Evolutionary conservation across 1,140 invertebrate species (phyloP).

Genomic region (Lepidotrigona ventralis): DNA sequence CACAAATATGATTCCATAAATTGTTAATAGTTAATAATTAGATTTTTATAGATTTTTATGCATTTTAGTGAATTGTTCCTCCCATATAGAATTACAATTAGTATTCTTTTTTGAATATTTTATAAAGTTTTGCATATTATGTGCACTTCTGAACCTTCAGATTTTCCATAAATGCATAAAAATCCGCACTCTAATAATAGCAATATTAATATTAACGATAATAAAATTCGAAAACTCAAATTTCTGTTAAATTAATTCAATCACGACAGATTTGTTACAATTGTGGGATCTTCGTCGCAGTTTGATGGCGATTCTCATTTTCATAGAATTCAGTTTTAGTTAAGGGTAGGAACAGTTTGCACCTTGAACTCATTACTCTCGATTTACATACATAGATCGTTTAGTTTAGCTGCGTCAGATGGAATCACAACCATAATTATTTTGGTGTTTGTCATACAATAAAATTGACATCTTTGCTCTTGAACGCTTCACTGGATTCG

Average conservation of each 20-base stretch:
- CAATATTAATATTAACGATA: too few relatives aligned
- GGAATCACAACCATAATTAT: slow-evolving; percentile 8
- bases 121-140: too few relatives aligned
- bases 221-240: neutral
- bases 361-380: neutral
- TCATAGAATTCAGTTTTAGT: neutral
- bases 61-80: too few relatives aligned
- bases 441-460: neutral
- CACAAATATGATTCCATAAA: neutral
- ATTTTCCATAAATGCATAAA: too few relatives aligned
- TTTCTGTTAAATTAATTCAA: neutral
- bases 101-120: too few relatives aligned
- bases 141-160: too few relatives aligned
- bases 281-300: neutral
- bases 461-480: slow-evolving; percentile 21
- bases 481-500: neutral
- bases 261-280: neutral
- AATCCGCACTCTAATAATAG: neutral
- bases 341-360: slow-evolving; percentile 20
- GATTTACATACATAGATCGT: neutral
- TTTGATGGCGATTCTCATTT: neutral
- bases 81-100: too few relatives aligned
- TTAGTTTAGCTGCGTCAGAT: neutral
- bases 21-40: neutral
- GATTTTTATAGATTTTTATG: too few relatives aligned